These are phyloP conservation scores for Ptilorrhoa leucosticta DNA, from an alignment of 2,113 vertebrate species.

Conservation along the genomic window DNA sequence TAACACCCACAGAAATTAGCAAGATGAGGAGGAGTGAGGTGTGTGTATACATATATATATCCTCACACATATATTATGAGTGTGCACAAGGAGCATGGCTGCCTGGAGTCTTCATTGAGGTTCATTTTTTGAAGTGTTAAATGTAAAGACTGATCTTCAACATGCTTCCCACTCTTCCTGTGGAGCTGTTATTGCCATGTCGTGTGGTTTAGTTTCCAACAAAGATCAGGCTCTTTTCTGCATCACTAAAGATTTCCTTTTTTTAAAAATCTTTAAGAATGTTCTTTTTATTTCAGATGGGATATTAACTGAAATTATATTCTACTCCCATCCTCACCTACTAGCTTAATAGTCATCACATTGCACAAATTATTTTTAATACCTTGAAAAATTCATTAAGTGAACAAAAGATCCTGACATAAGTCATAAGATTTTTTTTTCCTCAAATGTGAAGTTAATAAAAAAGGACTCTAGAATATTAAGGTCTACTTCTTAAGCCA, in stretches of 20 bases:
- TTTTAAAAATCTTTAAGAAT: background rate
- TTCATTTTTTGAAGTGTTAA: constrained; percentile 2
- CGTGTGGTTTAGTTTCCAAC: background rate
- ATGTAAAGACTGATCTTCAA: background rate
- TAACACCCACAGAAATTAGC: background rate
- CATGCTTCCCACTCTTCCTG: background rate
- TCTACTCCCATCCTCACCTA: constrained; percentile 39
- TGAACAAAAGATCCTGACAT: constrained; percentile 63
- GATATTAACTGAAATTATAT: constrained; percentile 49
- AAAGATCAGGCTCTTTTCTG: background rate
- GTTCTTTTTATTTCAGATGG: constrained; percentile 44
- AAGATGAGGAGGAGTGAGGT: background rate
- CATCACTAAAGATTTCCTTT: background rate
- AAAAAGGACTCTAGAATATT: constrained; percentile 39
- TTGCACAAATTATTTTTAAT: constrained; percentile 63
- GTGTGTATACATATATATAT: background rate
- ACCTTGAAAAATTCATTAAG: constrained; percentile 63
- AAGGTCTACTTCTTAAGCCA: constrained; percentile 23
- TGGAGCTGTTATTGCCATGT: background rate
- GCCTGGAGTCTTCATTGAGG: background rate
- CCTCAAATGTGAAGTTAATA: constrained; percentile 42
- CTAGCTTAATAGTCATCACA: constrained; percentile 45
- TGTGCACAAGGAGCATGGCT: background rate
- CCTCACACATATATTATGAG: background rate
- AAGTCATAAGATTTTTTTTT: constrained; percentile 25